Conservation (phyloP, 2,888 invertebrate species). For the Apodemia hepburni region DNA sequence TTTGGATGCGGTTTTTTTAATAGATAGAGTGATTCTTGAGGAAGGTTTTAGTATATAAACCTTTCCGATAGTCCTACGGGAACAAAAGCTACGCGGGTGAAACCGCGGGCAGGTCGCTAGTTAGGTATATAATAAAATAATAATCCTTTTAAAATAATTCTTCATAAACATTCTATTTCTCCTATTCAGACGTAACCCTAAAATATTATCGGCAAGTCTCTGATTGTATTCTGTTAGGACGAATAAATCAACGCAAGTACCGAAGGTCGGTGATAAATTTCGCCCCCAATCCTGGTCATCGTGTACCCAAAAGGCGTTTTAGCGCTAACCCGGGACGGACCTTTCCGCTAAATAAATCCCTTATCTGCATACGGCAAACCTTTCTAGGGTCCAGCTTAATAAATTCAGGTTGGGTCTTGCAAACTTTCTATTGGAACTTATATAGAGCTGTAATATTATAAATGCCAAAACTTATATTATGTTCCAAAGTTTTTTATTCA, state of each 20-base stretch:
- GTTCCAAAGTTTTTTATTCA: too few species aligned
- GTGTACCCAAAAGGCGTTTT: conserved; percentile 70
- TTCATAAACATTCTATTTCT: background rate
- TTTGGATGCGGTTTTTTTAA: too few species aligned
- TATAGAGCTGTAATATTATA: conserved; percentile 44
- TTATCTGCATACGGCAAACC: conserved; percentile 81
- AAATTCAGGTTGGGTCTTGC: conserved; percentile 78
- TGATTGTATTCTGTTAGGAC: conserved; percentile 59
- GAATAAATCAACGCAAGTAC: conserved; percentile 73
- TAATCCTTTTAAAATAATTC: too few species aligned
- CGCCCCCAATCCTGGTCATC: conserved; percentile 75
- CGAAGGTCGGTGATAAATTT: conserved; percentile 76
- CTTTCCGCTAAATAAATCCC: conserved; percentile 81
- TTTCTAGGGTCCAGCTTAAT: conserved; percentile 80
- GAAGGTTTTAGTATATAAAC: too few species aligned
- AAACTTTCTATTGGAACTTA: conserved; percentile 54
- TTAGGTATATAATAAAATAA: too few species aligned
- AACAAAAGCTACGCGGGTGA: too few species aligned
- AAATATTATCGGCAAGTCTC: conserved; percentile 54
- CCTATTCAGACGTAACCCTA: conserved; percentile 1
- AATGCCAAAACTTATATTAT: too few species aligned
- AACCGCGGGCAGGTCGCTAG: too few species aligned
- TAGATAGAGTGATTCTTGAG: too few species aligned
- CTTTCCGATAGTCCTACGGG: too few species aligned
- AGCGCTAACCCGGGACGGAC: conserved; percentile 76